Percentiles rank a stretch among this genome's conserved stretches.
Evolutionary conservation across 2,888 invertebrate species (phyloP).

Genomic region (Xestoiulus laeticollis): DNA sequence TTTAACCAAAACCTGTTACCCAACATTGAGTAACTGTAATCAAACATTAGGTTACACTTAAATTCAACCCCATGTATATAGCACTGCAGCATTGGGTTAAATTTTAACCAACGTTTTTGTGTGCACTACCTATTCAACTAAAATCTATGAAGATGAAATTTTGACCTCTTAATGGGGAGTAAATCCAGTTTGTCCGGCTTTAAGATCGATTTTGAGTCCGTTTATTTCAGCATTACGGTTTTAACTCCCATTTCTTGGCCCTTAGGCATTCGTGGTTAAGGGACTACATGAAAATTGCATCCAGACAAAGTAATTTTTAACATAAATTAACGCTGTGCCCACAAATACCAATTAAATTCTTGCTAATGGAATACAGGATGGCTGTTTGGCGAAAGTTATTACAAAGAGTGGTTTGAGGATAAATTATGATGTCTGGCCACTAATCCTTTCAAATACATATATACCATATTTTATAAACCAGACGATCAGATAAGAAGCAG

Average conservation of each 20-base stretch:
- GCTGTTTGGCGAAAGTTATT: constrained; percentile 21
- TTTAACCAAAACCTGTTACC: no score
- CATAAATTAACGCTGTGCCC: constrained; percentile 40
- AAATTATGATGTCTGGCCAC: constrained; percentile 38
- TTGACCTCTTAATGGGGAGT: neutral
- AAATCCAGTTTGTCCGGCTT: neutral
- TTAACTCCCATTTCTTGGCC: neutral
- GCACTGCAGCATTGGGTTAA: no score
- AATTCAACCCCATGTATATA: no score
- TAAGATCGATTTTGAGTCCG: constrained; percentile 32
- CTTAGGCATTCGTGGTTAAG: neutral
- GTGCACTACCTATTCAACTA: no score
- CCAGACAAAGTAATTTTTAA: constrained; percentile 43
- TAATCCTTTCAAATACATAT: neutral
- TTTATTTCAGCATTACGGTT: neutral
- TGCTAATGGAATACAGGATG: constrained; percentile 28
- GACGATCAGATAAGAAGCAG: constrained; percentile 33
- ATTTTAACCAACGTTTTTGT: no score
- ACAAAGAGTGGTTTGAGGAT: constrained; percentile 27
- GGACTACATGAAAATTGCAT: constrained; percentile 33
- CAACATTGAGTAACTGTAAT: no score
- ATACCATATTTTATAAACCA: neutral
- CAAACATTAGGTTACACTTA: no score
- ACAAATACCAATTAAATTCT: constrained; percentile 30
- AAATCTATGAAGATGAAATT: no score